Percentiles rank a stretch among this genome's conserved stretches.
Conservation (phyloP, 64 coral and sea anemone genomes). For the Actinia tenebrosa region DNA sequence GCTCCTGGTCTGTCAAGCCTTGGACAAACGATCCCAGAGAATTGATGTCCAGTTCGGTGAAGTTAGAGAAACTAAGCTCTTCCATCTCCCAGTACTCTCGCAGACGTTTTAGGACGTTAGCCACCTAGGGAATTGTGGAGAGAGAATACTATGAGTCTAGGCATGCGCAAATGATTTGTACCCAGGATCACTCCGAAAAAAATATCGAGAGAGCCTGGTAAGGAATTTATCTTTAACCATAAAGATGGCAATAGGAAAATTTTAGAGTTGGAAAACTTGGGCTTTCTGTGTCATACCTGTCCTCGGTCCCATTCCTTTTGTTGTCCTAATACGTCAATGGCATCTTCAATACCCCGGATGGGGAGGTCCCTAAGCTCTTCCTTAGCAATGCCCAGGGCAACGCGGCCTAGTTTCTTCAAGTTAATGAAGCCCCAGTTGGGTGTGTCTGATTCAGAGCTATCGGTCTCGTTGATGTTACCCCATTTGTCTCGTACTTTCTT, state of each 20-base stretch:
- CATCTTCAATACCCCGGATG: conserved; percentile 92
- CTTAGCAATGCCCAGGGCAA: conserved; percentile 84
- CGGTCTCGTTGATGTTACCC: conserved; percentile 81
- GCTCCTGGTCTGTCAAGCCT: conserved; percentile 59
- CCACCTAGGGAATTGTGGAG: conserved; percentile 36
- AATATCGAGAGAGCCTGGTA: background rate
- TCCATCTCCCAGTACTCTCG: conserved; percentile 97
- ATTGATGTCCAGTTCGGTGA: conserved; percentile 91
- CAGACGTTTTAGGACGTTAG: conserved; percentile 66
- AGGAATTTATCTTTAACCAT: background rate
- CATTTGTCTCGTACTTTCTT: conserved; percentile 66
- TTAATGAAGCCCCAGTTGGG: conserved; percentile 92
- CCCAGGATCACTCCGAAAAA: background rate
- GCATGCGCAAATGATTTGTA: background rate
- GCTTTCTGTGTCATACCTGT: conserved; percentile 44
- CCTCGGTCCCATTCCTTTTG: conserved; percentile 90
- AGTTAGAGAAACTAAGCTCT: conserved; percentile 62
- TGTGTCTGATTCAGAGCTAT: conserved; percentile 49
- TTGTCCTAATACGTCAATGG: conserved; percentile 74
- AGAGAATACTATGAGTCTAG: background rate
- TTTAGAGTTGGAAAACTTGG: background rate
- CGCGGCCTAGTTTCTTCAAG: conserved; percentile 76
- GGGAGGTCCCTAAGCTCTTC: conserved; percentile 81
- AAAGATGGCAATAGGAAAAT: too few species aligned
- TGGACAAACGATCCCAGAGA: conserved; percentile 77